Evolutionary conservation across 2,797 vertebrate genomes (phyloP), one percentile per base, ranked within the genome.

Genomic region (Lepus townsendii): DNA sequence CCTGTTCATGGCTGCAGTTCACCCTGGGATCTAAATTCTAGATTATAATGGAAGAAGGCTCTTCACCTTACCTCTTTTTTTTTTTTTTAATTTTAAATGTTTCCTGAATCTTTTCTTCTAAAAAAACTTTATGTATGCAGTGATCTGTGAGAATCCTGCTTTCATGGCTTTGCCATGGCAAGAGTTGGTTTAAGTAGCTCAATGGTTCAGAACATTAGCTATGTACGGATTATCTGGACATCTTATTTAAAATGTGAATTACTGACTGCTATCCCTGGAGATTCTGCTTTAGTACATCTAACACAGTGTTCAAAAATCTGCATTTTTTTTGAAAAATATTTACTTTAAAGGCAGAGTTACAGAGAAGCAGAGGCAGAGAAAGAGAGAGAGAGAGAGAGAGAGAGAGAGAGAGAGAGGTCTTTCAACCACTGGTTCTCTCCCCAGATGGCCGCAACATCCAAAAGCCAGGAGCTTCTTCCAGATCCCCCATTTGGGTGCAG

Each of bases 31-130:
- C 65, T 69, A 52, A 75, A 76, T 68, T 90, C 32, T 80, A 54
- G 52, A 57, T 50, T 26, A 1, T 26, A 57, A 32, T 73, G 38
- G 57, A 77, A 83, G 60, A 77, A 20, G 73, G n/a, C 57, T 82
- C 69, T 80, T 77, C 2, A 68, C 26, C 26, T 84, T 92, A 83
- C 19, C 19, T 83, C 30, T 20, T 71, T 88, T 90, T 85, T 82
- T 16, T 20, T 88, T 90, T 85, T 82, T 16, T 47, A 42, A 57
- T 91, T 78, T 95, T 24, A 91, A 71, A 71, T 88, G 75, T 92
- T 50, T 82, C n/a, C 2, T 77, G 0, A 22, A 32, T 80, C 83
- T 14, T 92, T 75, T 62, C 72, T 93, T 85, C 84, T 47, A 30
- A 30, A 27, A 66, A 14, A 68, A 80, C 30, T 73, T 93, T 42